Evolutionary conservation across 1,140 invertebrate genomes (phyloP).

Genomic region (Drosophila burlai): DNA sequence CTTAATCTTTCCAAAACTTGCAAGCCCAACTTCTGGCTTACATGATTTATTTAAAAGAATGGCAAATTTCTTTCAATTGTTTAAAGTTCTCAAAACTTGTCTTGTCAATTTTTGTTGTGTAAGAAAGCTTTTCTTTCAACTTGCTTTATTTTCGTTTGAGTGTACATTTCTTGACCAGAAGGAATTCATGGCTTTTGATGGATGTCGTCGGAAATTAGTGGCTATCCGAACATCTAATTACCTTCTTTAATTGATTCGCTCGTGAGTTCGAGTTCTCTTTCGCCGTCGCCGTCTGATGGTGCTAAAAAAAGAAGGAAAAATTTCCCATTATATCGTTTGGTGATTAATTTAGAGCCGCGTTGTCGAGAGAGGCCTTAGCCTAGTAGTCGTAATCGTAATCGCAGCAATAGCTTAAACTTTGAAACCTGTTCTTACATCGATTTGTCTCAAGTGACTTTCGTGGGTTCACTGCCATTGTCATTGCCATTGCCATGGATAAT

Average conservation of each 20-base stretch:
- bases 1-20: no score
- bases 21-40: no score
- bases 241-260: constrained; percentile 41
- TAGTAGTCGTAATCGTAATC: constrained; percentile 32
- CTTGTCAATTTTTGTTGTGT: not conserved
- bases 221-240: constrained; percentile 63
- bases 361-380: constrained; percentile 29
- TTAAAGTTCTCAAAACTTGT: not conserved
- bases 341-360: constrained; percentile 61
- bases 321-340: constrained; percentile 39
- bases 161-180: constrained; percentile 25
- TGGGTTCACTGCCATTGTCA: constrained; percentile 36
- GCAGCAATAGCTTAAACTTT: constrained; percentile 11
- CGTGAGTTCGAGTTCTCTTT: constrained; percentile 40
- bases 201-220: constrained; percentile 45
- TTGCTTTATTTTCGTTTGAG: not conserved
- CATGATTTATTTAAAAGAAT: no score
- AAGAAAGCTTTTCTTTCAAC: not conserved
- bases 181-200: constrained; percentile 34
- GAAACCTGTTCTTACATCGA: constrained; percentile 66
- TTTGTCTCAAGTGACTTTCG: constrained; percentile 23
- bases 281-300: not conserved
- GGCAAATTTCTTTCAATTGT: not conserved
- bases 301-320: constrained; percentile 22
- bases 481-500: constrained; percentile 41